Conservation (phyloP, 2,113 vertebrate genomes). For the Cyprinodon variegatus region DNA sequence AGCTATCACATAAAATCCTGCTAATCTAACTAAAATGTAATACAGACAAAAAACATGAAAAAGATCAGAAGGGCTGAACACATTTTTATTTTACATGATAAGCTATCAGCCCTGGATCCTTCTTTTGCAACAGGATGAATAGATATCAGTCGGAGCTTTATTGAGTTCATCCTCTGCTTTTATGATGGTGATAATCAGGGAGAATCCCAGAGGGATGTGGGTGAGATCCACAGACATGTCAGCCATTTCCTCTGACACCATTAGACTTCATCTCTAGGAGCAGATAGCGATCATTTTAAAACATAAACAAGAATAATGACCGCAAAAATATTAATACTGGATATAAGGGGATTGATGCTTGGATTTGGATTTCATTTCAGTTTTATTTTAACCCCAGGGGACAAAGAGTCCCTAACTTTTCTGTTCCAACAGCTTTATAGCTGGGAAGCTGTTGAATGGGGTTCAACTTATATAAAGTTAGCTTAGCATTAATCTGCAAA, state of each 20-base stretch:
- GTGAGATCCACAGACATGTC: constrained; percentile 37
- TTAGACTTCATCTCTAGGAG: background rate
- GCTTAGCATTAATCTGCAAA: background rate
- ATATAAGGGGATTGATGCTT: background rate
- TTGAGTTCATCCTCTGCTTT: constrained; percentile 63
- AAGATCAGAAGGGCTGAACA: no score
- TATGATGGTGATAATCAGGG: constrained; percentile 62
- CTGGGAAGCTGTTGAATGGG: background rate
- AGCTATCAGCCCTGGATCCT: constrained; percentile 55
- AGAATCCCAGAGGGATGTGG: constrained; percentile 24
- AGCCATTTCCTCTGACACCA: constrained; percentile 26
- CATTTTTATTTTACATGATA: background rate
- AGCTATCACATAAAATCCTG: no score
- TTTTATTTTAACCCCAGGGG: background rate
- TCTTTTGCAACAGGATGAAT: constrained; percentile 46
- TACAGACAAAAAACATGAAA: no score
- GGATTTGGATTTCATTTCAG: background rate
- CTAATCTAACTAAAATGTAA: no score
- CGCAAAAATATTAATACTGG: background rate
- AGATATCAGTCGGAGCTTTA: constrained; percentile 58
- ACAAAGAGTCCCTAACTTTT: background rate
- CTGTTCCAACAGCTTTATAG: background rate
- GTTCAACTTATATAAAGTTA: background rate
- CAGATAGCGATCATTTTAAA: background rate
- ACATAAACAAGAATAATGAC: background rate